Evolutionary conservation across 2,888 invertebrate species (phyloP).

Genomic region (Megalurothrips usitatus): DNA sequence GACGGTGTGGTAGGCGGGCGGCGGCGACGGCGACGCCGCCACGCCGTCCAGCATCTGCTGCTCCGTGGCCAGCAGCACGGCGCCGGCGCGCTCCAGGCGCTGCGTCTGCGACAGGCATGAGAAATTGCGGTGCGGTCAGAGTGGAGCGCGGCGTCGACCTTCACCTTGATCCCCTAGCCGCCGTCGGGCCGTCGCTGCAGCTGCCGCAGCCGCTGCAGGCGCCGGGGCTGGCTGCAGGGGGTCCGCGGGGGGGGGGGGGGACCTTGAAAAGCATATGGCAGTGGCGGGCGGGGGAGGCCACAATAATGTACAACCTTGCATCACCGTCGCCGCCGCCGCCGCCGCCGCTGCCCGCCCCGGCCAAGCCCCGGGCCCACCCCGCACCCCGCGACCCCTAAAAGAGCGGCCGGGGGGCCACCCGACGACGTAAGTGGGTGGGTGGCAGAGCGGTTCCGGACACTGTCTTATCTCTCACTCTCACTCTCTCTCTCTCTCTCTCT

Average conservation of each 20-base stretch:
- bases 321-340: neutral
- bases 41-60: neutral
- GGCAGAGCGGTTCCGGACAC: no score
- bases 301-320: neutral
- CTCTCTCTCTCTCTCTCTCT: neutral
- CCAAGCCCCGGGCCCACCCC: neutral
- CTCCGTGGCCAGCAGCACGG: neutral
- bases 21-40: conserved; percentile 9
- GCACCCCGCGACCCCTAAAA: neutral
- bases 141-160: neutral
- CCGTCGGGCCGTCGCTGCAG: no score
- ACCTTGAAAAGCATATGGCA: no score
- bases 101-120: neutral
- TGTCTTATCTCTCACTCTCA: neutral
- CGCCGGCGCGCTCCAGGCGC: neutral
- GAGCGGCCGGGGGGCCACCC: no score
- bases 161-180: no score
- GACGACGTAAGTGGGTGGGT: no score
- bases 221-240: neutral
- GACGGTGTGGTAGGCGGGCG: conserved; percentile 18
- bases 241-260: no score
- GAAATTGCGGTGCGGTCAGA: neutral
- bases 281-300: neutral
- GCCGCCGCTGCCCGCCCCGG: neutral
- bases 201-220: neutral